A percentile compares a stretch with the other conserved stretches of the same genome.
Evolutionary conservation across 2,113 vertebrate genomes (phyloP).

Genomic region (Rallus limicola): DNA sequence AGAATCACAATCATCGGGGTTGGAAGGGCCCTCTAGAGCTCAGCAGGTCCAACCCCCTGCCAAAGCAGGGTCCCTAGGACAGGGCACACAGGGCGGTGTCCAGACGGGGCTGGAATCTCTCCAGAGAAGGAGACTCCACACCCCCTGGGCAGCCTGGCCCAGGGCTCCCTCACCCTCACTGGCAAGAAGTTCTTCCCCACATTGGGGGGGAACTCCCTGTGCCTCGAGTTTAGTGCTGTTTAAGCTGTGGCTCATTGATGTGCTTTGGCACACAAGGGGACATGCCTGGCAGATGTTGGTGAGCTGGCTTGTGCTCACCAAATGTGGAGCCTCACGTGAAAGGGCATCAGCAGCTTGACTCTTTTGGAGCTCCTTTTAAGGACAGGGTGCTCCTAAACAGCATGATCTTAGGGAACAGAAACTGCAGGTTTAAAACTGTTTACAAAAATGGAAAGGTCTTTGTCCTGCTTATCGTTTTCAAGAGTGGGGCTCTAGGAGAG

Average conservation of each 20-base stretch:
- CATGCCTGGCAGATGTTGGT: neutral
- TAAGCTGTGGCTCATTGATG: neutral
- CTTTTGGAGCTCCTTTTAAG: neutral
- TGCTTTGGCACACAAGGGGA: neutral
- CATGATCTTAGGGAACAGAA: neutral
- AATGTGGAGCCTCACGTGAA: neutral
- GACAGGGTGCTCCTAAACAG: neutral
- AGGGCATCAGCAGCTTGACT: neutral
- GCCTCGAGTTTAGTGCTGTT: conserved; percentile 29
- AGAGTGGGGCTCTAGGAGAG: neutral
- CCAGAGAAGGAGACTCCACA: too few species aligned
- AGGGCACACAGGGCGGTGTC: too few species aligned
- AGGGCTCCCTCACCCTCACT: too few species aligned
- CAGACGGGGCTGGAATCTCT: too few species aligned
- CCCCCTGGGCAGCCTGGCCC: too few species aligned
- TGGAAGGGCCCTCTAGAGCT: too few species aligned
- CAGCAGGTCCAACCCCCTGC: too few species aligned
- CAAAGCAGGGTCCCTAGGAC: too few species aligned
- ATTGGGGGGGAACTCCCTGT: too few species aligned
- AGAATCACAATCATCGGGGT: neutral
- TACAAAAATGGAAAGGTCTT: neutral
- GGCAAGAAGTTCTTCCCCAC: too few species aligned
- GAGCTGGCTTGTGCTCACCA: neutral
- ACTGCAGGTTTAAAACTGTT: neutral
- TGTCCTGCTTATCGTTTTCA: neutral